A percentile compares a stretch with the other conserved stretches of the same genome.
Evolutionary conservation across 30 jellyfish, hydroid and myxozoan genomes (phyloP).

Genomic region (Morbakka virulenta): DNA sequence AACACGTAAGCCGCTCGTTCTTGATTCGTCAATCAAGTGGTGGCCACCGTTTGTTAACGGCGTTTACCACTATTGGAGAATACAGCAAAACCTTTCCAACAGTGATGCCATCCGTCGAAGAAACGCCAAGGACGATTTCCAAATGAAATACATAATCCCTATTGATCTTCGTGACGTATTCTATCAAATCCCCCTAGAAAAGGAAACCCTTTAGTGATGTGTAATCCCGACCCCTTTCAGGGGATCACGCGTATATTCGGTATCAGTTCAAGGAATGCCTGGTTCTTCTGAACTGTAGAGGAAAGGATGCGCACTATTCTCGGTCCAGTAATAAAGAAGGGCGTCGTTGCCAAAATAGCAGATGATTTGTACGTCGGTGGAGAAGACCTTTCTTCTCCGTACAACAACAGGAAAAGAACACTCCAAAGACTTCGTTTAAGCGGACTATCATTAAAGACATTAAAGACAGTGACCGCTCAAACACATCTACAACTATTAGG

Average conservation of each 20-base stretch:
- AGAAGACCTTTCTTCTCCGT: not conserved
- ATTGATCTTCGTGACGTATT: not conserved
- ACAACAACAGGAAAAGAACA: not conserved
- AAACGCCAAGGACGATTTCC: not conserved
- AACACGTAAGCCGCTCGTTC: not conserved
- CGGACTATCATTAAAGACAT: not conserved
- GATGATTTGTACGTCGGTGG: conserved; percentile 12
- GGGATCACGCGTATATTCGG: not conserved
- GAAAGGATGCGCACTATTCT: not conserved
- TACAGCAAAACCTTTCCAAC: not conserved
- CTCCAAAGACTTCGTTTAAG: not conserved
- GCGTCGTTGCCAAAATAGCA: not conserved
- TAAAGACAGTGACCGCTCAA: not conserved
- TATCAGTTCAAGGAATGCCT: conserved; percentile 1
- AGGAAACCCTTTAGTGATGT: not conserved
- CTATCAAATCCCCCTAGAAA: not conserved
- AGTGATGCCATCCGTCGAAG: not conserved
- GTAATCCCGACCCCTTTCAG: not conserved
- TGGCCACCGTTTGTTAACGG: not conserved
- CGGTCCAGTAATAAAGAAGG: not conserved
- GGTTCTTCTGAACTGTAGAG: conserved; percentile 2
- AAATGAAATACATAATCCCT: not conserved
- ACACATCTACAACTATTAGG: not conserved
- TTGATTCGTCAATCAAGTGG: not conserved
- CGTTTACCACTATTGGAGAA: not conserved